Evolutionary conservation across 2,888 invertebrate species (phyloP), one percentile per base, ranked within the genome.

Genomic region (Flexamia atlantica): DNA sequence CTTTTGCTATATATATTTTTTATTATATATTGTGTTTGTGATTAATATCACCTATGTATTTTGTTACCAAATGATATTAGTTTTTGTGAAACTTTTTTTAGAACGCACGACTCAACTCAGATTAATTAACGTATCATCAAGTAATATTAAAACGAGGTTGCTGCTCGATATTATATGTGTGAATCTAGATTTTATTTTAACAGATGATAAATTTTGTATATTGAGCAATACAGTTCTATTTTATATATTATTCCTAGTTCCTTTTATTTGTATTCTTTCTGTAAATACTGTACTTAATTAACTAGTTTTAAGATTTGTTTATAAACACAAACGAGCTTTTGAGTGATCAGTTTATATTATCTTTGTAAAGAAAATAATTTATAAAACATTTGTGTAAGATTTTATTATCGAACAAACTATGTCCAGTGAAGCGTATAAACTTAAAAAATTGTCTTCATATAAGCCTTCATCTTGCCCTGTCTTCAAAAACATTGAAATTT

Each of bases 241-340:
- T 82, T 42, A 70, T 60, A 81, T 68, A 68, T 46, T 68, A 82
- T 82, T 42, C 42, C 85, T 85, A 83, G 85, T 86, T 87, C 82
- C 79, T 85, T 84, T 83, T 85, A 84, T 85, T 84, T 85, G 74
- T 82, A 84, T 76, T 79, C 79, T 82, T 85, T 57, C 70, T 82
- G 80, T 85, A 82, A 81, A 79, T 85, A 86, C 86, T 86, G 86
- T 85, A 84, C 86, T 86, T 86, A 84, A 76, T 86, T 85, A 80
- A 84, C 82, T 82, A 72, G 82, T 81, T 82, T 84, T 84, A 72
- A 70, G 42, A 40, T 64, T 79, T 32, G 76, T 57, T 82, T 82
- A 87, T 36, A 70, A 23, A 80, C 84, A 84, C 84, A 84, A 84
- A 84, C 84, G 84, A 84, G 84, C 84, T 84, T 84, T 81, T 84